Base-by-base conservation (phyloP, 2,797 vertebrate species). In the Brachyalestes nurse region DNA sequence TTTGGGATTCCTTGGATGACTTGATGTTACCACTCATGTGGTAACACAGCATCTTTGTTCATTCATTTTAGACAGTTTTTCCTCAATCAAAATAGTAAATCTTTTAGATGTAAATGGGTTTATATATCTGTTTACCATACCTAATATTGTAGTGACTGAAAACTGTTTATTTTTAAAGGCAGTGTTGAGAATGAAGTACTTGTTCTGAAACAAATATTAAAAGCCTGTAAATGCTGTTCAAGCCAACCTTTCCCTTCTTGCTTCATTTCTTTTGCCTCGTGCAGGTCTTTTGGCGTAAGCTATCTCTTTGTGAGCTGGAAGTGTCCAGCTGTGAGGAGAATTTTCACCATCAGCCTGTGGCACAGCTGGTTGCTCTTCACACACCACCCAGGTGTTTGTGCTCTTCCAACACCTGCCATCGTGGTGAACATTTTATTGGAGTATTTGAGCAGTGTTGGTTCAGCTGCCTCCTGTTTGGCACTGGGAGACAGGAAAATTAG, bases 361-460 rank as follows among this genome's bases (percentile, higher is more conserved):
- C 70, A 65, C 38, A 78, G 69, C 73, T n/a, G 57, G 53, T 79
- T 79, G 21, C 49, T 74, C 49, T 42, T 76, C 10, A 70, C 53
- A 79, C 28, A 45, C 38, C 62, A 72, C 58, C 42, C 75, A 72
- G 79, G 61, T 82, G 79, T 83, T 69, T 73, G 16, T 25, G 16
- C 55, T 60, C 19, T 61, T 51, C 25, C 21, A 51, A 25, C 80
- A 75, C 42, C 74, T 77, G 58, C 51, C 17, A 47, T 5, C 9
- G 16, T 21, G 9, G 57, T 28, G n/a, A 8, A 34, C n/a, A n/a
- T 6, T 38, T 47, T 57, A 55, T 57, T 66, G 51, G 40, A 74
- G 13, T 19, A 16, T 75, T 60, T 67, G 14, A 60, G 51, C 17
- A 6, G 13, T 6, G 5, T 47, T 40, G 72, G 25, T 49, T 61